Base-by-base conservation (phyloP, 2,888 invertebrate genomes). In the Cryptocephalus moraei region DNA sequence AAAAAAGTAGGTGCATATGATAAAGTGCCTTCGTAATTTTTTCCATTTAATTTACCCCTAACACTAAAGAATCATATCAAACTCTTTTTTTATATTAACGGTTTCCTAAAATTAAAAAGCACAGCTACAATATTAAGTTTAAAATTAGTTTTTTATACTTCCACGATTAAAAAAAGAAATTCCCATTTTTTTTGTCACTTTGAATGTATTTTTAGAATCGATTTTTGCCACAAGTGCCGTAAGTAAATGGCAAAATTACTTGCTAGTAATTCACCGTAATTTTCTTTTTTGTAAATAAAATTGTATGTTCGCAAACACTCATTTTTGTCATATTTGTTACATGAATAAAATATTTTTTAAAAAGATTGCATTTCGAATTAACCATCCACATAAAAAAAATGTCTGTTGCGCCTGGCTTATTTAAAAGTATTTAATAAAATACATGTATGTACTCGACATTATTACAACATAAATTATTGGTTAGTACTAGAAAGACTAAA, bases 1-100 rank as follows among this genome's bases (percentile, higher is more conserved):
- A 11, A 36, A 36, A 36, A 48, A 49, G 36, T 36, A 36, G 36
- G 36, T 36, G 36, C 36, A 36, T 36, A 36, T 36, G 12, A 36
- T 11, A 11, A 36, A 36, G 36, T 36, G 36, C 36, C 36, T 36
- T 36, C 6, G 12, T n/a, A 36, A 36, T 36, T 36, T 36, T 36
- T 36, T 22, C 22, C 22, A 22, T 22, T 22, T 22, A 22, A 22
- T 22, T 22, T 22, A 22, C 22, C 22, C 22, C 22, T 22, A 22
- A 22, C 22, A 22, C 22, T 4, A 22, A 22, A 22, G 22, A 22
- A 22, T 22, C 6, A 22, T 22, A 22, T 22, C 22, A 22, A 22
- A n/a, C n/a, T 22, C 6, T 22, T 22, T 22, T 22, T 22, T 4
- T 22, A 22, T 22, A 6, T 22, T 22, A 22, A 22, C 22, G 2